Evolutionary conservation across 2,888 invertebrate species (phyloP), one percentile per base, ranked within the genome.

Genomic region (Xanthorhoe spadicearia): DNA sequence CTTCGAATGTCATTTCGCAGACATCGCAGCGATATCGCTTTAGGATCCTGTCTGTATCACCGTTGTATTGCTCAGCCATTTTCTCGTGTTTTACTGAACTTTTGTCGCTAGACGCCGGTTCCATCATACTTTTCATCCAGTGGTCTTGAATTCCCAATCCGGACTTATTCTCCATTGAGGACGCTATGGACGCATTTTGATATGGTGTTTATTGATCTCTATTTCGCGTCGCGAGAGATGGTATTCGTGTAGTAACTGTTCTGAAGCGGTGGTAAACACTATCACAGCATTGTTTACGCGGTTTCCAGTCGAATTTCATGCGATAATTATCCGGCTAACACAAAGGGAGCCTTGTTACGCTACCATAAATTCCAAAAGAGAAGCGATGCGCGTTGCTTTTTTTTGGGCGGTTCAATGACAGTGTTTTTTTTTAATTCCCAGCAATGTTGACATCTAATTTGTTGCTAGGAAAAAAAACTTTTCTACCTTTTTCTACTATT

Each of bases 341-440:
- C 92, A 92, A 93, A 92, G 90, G 82, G 84, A 93, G 92, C 92
- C 93, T 93, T 93, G 93, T 92, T 92, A 90, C 92, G 81, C 87
- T 86, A 88, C 89, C 90, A 92, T 93, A 93, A 93, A 93, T 92
- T 91, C 92, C 93, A 93, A 91, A 92, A 92, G 92, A 92, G 93
- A 92, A 92, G 92, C 90, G 92, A 87, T 85, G 89, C 91, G 92
- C 88, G 86, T 87, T 89, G 82, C 77, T 89, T 92, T 89, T 92
- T 92, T 90, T 88, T 77, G 79, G 80, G 81, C 78, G 84, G 87
- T 84, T 89, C 83, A 90, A 88, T 92, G 92, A 90, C 92, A 91
- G 91, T 77, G 73, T 77, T 88, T 80, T 80, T 89, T 88, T 79
- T 83, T 83, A 83, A 80, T 82, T 57, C 51, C 58, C 1, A 3